Percentiles rank a stretch among this genome's conserved stretches.
Evolutionary conservation across 2,888 invertebrate species (phyloP).

Genomic region (Synanthedon tipuliformis): DNA sequence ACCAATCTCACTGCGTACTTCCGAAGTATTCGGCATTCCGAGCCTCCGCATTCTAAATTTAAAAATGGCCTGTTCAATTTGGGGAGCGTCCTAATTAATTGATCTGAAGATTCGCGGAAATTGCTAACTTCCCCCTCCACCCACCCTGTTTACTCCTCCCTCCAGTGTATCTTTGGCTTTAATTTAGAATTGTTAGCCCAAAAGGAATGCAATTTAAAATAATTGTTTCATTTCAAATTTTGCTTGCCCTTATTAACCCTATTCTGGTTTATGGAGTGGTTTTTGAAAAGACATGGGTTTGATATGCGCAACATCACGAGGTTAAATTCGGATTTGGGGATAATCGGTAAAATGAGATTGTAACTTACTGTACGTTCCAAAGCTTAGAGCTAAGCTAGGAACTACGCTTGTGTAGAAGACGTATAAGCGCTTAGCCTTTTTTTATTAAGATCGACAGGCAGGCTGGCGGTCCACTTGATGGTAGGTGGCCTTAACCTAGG

Average conservation of each 20-base stretch:
- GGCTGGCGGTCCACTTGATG: no score
- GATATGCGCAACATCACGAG: slow-evolving; percentile 18
- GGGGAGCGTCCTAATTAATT: slow-evolving; percentile 61
- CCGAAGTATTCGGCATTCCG: slow-evolving; percentile 12
- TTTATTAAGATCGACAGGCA: no score
- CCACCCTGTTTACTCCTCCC: slow-evolving; percentile 13
- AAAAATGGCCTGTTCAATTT: slow-evolving; percentile 50
- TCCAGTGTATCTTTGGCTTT: slow-evolving; percentile 60
- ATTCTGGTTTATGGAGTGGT: slow-evolving; percentile 39
- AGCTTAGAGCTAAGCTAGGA: no score
- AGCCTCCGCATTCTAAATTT: slow-evolving; percentile 19
- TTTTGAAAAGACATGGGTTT: slow-evolving; percentile 13
- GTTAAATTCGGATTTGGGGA: slow-evolving; percentile 1
- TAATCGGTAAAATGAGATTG: background rate
- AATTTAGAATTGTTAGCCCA: slow-evolving; percentile 67
- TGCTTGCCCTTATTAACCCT: slow-evolving; percentile 31
- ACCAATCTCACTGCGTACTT: slow-evolving; percentile 5
- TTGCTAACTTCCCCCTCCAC: slow-evolving; percentile 29
- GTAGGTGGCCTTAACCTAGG: no score
- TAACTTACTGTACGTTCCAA: no score
- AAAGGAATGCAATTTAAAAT: slow-evolving; percentile 68
- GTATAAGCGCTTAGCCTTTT: no score
- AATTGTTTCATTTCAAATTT: slow-evolving; percentile 65
- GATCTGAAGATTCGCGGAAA: slow-evolving; percentile 61
- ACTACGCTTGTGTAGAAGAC: no score